These are phyloP conservation scores for Conus canariensis DNA, from an alignment of 2,888 invertebrate species.

Conservation along the genomic window DNA sequence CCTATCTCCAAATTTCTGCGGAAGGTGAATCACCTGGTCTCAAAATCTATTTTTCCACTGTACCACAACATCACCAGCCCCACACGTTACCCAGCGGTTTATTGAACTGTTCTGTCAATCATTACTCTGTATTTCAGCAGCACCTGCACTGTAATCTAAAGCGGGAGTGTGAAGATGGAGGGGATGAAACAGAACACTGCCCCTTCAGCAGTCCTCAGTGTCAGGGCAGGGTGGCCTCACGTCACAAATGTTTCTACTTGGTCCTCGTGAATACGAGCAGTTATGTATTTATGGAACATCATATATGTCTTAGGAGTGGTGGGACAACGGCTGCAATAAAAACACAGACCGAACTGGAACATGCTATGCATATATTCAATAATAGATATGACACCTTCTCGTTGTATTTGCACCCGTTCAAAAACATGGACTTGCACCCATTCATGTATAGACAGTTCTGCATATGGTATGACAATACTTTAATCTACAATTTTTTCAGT, in stretches of 20 bases:
- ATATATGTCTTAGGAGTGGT: not conserved
- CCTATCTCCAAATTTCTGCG: not conserved
- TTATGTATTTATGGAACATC: not conserved
- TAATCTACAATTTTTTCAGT: not conserved
- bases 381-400: not conserved
- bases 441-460: not conserved
- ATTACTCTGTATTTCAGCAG: not conserved
- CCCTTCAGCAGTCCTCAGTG: not conserved
- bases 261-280: not conserved
- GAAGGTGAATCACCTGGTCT: not conserved
- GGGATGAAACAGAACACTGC: slow-evolving; percentile 8
- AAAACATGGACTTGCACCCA: not conserved
- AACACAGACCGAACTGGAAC: not conserved
- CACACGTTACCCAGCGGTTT: not conserved
- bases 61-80: not conserved
- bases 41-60: not conserved
- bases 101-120: not conserved
- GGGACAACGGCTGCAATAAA: not conserved
- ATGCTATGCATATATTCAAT: not conserved
- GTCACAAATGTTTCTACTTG: not conserved
- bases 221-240: not conserved
- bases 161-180: not conserved
- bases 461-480: not conserved
- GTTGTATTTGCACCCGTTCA: no score
- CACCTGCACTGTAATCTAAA: slow-evolving; percentile 2